Conservation (phyloP, 2,113 vertebrate species). For the Pandion haliaetus region DNA sequence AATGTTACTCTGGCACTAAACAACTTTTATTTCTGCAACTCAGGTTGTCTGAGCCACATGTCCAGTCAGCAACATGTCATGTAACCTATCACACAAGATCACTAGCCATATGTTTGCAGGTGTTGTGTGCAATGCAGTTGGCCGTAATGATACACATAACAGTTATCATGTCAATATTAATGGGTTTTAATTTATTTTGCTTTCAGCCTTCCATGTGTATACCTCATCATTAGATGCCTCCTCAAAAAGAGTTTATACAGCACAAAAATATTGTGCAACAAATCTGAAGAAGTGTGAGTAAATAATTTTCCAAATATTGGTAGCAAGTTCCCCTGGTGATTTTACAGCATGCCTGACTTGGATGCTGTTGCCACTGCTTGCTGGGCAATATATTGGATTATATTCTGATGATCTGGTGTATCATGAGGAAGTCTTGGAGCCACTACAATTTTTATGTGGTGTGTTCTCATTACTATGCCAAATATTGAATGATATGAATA, state of each 20-base stretch:
- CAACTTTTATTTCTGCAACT: not conserved
- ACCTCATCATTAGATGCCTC: not conserved
- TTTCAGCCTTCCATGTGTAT: not conserved
- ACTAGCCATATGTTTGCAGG: not conserved
- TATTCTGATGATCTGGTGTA: not conserved
- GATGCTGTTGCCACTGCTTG: not conserved
- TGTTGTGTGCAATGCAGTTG: not conserved
- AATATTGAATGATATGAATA: not conserved
- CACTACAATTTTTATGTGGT: not conserved
- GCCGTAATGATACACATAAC: not conserved
- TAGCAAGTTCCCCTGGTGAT: not conserved
- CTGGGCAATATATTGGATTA: not conserved
- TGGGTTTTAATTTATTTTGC: not conserved
- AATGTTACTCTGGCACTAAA: not conserved
- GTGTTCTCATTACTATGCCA: not conserved
- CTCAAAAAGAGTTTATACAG: not conserved
- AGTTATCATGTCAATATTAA: not conserved
- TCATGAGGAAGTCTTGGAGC: not conserved
- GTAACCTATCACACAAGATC: not conserved
- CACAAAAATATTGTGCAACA: not conserved
- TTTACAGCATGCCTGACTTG: not conserved
- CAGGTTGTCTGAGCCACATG: not conserved
- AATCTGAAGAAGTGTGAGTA: not conserved
- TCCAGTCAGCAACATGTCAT: not conserved
- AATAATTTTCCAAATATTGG: not conserved